A percentile compares a stretch with the other conserved stretches of the same genome.
These are phyloP conservation scores for Rhopilema esculentum DNA, from an alignment of 30 jellyfish, hydroid and myxozoan species.

Conservation along the genomic window DNA sequence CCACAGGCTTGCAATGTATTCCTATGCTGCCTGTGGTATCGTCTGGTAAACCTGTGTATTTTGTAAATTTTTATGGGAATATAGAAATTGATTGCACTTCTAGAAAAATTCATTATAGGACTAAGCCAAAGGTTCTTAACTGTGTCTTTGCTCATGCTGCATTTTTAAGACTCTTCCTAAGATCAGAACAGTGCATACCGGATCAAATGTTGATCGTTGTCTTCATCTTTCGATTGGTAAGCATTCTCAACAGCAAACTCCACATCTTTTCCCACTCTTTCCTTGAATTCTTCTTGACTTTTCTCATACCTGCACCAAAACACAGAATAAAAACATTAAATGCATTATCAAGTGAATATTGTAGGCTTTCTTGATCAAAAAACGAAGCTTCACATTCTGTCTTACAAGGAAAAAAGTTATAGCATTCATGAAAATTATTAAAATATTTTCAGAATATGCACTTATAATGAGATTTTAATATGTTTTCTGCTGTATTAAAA, in stretches of 20 bases:
- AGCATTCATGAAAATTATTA: not conserved
- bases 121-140: too few species aligned
- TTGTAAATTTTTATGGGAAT: too few species aligned
- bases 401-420: not conserved
- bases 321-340: not conserved
- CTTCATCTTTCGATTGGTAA: conserved; percentile 24
- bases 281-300: conserved; percentile 58
- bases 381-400: not conserved
- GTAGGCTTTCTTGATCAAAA: not conserved
- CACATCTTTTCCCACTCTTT: conserved; percentile 52
- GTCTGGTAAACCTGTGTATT: too few species aligned
- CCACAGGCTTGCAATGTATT: too few species aligned
- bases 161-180: too few species aligned
- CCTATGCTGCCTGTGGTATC: too few species aligned
- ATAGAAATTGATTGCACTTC: too few species aligned
- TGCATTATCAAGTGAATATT: not conserved
- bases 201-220: conserved; percentile 34
- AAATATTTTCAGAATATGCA: not conserved
- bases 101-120: too few species aligned
- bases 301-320: conserved; percentile 23
- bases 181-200: too few species aligned
- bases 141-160: too few species aligned
- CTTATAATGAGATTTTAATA: not conserved
- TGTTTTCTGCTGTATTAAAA: not conserved
- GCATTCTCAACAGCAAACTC: conserved; percentile 26